phyloP scores from a whole-genome alignment of 1,140 invertebrate species.

The Drosophila sturtevanti region DNA sequence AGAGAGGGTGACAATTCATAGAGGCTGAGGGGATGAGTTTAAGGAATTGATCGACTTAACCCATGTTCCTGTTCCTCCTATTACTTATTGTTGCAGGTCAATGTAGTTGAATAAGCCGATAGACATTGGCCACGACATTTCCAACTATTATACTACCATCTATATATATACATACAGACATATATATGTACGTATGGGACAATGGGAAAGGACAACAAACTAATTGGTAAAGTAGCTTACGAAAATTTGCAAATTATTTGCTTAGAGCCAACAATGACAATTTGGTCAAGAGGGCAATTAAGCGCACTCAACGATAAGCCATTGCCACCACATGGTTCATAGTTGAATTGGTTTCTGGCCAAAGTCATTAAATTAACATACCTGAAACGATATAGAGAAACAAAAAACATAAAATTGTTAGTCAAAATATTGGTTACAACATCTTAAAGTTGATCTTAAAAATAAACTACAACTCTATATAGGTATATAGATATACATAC shows the following conservation, averaged over 20 bases:
- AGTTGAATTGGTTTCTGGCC: slow-evolving; percentile 26
- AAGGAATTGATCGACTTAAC: slow-evolving; percentile 29
- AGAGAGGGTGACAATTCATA: background rate
- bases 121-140: slow-evolving; percentile 35
- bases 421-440: slow-evolving; percentile 13
- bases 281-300: slow-evolving; percentile 57
- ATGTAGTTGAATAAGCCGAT: slow-evolving; percentile 56
- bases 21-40: background rate
- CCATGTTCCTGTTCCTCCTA: slow-evolving; percentile 8
- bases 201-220: slow-evolving; percentile 10
- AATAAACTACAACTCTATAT: background rate
- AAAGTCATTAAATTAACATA: slow-evolving; percentile 33
- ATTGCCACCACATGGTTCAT: slow-evolving; percentile 19
- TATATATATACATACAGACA: no score
- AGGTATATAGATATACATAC: background rate
- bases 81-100: slow-evolving; percentile 29
- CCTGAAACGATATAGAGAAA: slow-evolving; percentile 48
- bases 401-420: slow-evolving; percentile 20
- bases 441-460: slow-evolving; percentile 2
- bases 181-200: no score
- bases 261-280: slow-evolving; percentile 25
- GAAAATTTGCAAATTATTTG: slow-evolving; percentile 72
- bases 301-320: slow-evolving; percentile 64
- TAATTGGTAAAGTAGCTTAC: slow-evolving; percentile 75
- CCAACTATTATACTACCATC: no score